Percentiles rank a stretch among this genome's conserved stretches.
These are phyloP conservation scores for Diachasmimorpha longicaudata DNA, from an alignment of 1,140 invertebrate species.

Conservation along the genomic window DNA sequence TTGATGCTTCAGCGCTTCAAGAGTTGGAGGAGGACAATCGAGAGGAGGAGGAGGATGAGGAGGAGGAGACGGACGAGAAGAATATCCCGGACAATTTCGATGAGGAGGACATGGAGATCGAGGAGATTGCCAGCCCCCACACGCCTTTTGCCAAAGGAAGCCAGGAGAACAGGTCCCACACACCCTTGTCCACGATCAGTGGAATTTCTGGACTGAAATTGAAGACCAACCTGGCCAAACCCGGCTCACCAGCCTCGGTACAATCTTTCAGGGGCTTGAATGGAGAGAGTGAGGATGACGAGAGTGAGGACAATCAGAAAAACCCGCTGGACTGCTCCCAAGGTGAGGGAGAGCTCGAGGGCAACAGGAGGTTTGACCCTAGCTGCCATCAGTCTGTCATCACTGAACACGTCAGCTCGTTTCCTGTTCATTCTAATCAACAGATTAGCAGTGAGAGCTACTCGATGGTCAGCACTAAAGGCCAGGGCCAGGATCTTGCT, in stretches of 20 bases:
- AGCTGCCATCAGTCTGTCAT: conserved; percentile 48
- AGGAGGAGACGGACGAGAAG: conserved; percentile 39
- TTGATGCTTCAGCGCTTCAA: conserved; percentile 45
- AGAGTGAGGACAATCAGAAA: neutral
- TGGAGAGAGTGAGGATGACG: neutral
- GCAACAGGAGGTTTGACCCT: neutral
- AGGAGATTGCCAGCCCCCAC: conserved; percentile 42
- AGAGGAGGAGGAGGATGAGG: conserved; percentile 30
- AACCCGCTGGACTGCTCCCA: neutral
- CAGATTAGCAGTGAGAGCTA: conserved; percentile 42
- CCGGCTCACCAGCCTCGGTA: conserved; percentile 46
- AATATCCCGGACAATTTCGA: conserved; percentile 33
- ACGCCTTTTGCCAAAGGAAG: conserved; percentile 43
- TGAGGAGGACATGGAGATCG: conserved; percentile 51
- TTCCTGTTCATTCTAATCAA: conserved; percentile 43
- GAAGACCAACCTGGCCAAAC: conserved; percentile 41
- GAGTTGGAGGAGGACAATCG: conserved; percentile 51
- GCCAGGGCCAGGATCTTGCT: conserved; percentile 37
- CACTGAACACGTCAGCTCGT: conserved; percentile 48
- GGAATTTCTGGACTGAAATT: conserved; percentile 48
- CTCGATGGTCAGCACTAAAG: conserved; percentile 31
- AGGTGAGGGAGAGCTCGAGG: neutral
- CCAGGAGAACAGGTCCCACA: conserved; percentile 42
- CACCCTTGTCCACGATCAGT: conserved; percentile 43
- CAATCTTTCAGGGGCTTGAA: conserved; percentile 45